A percentile compares a stretch with the other conserved stretches of the same genome.
Conservation (phyloP, 1,140 invertebrate species). For the Heterodera schachtii region DNA sequence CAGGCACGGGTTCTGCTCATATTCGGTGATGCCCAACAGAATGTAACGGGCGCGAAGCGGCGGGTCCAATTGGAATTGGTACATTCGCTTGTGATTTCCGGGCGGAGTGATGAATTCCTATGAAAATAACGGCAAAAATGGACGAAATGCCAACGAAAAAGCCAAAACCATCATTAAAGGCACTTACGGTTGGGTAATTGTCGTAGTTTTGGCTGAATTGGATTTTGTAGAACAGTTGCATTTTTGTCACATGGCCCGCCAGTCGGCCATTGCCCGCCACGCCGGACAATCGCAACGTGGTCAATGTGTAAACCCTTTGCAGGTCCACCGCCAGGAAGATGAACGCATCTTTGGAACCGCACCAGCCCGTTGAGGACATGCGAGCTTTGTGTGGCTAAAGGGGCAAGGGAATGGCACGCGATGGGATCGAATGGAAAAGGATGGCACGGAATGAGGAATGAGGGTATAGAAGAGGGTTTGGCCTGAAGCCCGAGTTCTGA, state of each 20-base stretch:
- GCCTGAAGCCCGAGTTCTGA: too few species aligned
- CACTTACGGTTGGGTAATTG: conserved; percentile 80
- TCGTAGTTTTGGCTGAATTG: conserved; percentile 89
- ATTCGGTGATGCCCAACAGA: conserved; percentile 87
- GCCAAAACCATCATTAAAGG: background rate
- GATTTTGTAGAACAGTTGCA: conserved; percentile 94
- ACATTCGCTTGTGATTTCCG: conserved; percentile 88
- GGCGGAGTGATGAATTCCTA: conserved; percentile 69
- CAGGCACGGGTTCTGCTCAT: conserved; percentile 91
- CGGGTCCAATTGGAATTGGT: conserved; percentile 90
- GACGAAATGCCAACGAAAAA: background rate
- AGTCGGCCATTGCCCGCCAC: conserved; percentile 61
- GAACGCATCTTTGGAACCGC: conserved; percentile 81
- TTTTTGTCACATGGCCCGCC: conserved; percentile 75
- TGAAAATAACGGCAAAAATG: background rate
- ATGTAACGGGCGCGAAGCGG: conserved; percentile 89
- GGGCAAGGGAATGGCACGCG: background rate
- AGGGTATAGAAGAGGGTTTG: too few species aligned
- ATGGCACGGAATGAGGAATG: too few species aligned
- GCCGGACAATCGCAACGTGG: conserved; percentile 68
- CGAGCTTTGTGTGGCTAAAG: conserved; percentile 62
- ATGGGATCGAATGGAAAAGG: too few species aligned
- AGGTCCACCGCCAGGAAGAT: conserved; percentile 92
- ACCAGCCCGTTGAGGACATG: conserved; percentile 63
- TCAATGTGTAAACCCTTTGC: conserved; percentile 84